phyloP scores from a whole-genome alignment of 2,888 invertebrate species.

The Andrena chrysosceles region DNA sequence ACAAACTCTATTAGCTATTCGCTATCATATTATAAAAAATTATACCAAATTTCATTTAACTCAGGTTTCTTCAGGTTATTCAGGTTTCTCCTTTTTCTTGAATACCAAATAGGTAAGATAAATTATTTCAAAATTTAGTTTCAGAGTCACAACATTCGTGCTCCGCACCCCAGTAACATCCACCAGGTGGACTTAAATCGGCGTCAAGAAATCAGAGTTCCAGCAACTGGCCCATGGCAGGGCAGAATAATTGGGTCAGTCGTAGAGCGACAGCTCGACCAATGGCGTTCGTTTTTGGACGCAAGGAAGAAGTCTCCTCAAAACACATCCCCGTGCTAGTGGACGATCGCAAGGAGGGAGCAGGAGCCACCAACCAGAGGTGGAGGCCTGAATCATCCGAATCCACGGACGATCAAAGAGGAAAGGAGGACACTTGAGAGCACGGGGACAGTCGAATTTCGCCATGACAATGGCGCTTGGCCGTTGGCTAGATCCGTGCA shows the following conservation, averaged over 20 bases:
- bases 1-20: no score
- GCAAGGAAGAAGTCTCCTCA: constrained; percentile 30
- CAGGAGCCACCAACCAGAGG: constrained; percentile 16
- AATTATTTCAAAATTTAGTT: no score
- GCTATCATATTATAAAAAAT: no score
- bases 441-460: constrained; percentile 57
- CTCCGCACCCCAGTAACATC: background rate
- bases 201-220: constrained; percentile 11
- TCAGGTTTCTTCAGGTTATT: no score
- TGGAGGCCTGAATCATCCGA: constrained; percentile 60
- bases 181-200: constrained; percentile 13
- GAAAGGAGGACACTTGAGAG: constrained; percentile 62
- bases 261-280: constrained; percentile 58
- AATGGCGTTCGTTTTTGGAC: constrained; percentile 37
- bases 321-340: constrained; percentile 44
- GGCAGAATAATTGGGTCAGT: constrained; percentile 66
- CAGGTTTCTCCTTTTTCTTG: no score
- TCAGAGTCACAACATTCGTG: background rate
- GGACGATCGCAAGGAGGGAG: constrained; percentile 47
- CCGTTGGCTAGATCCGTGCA: constrained; percentile 64
- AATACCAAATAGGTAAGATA: no score
- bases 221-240: constrained; percentile 63
- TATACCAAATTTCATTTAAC: no score
- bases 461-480: constrained; percentile 64
- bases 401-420: constrained; percentile 65